Percentiles rank a stretch among this genome's conserved stretches.
phyloP scores from a whole-genome alignment of 1,140 invertebrate species.

The Galendromus occidentalis region DNA sequence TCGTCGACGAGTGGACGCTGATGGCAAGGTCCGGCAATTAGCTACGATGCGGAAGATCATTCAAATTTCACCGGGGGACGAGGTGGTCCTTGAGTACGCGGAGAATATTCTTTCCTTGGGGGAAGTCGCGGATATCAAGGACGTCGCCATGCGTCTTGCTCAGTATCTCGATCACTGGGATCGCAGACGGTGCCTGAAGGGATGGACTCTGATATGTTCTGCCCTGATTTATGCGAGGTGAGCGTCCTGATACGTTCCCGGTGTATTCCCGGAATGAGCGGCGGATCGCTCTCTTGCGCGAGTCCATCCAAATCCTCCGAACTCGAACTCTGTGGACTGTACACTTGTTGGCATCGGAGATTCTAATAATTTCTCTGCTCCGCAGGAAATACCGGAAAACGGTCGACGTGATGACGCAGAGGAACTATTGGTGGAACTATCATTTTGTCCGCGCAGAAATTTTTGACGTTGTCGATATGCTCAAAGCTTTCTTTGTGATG shows the following conservation, averaged over 20 bases:
- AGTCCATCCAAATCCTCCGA: too few relatives aligned
- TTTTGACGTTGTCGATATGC: too few relatives aligned
- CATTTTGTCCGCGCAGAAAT: not conserved
- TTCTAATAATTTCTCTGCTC: too few relatives aligned
- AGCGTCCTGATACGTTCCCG: not conserved
- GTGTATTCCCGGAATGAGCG: too few relatives aligned
- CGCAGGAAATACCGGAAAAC: not conserved
- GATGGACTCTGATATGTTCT: not conserved
- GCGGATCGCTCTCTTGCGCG: too few relatives aligned
- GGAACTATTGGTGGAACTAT: not conserved
- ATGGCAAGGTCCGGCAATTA: not conserved
- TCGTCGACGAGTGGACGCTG: not conserved
- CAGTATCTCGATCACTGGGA: slow-evolving; percentile 3
- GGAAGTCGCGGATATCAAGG: not conserved
- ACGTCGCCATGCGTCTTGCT: not conserved
- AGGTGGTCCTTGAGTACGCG: not conserved
- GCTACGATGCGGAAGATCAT: not conserved
- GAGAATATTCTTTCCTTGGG: not conserved
- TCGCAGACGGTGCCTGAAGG: not conserved
- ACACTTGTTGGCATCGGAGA: too few relatives aligned
- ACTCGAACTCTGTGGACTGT: too few relatives aligned
- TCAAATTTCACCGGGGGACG: not conserved
- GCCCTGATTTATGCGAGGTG: not conserved
- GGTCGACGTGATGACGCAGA: not conserved
- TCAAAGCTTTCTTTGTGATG: too few relatives aligned